A percentile compares a stretch with the other conserved stretches of the same genome.
Evolutionary conservation across 2,797 vertebrate species (phyloP).

Genomic region (Lemur catta): DNA sequence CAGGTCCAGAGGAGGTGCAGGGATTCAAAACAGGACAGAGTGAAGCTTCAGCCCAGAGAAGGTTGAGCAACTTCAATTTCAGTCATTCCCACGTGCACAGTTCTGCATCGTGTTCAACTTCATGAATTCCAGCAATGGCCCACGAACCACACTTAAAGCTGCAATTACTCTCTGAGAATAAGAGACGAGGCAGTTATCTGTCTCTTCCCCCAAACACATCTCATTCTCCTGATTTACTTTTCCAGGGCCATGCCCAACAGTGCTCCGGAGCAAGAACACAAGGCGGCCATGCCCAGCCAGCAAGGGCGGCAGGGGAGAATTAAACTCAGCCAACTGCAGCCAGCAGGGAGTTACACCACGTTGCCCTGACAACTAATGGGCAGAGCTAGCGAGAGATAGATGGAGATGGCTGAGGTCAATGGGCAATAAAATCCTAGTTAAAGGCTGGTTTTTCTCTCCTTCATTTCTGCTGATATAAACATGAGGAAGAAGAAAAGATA

Average conservation of each 20-base stretch:
- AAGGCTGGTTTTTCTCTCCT: conserved; percentile 82
- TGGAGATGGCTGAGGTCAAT: conserved; percentile 85
- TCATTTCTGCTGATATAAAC: conserved; percentile 86
- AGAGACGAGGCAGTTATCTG: not conserved
- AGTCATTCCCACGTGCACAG: not conserved
- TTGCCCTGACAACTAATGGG: conserved; percentile 87
- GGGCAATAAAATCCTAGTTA: conserved; percentile 88
- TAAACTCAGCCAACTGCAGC: conserved; percentile 76
- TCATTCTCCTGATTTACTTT: conserved; percentile 65
- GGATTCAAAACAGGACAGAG: not conserved
- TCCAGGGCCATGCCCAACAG: not conserved
- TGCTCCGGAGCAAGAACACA: not conserved
- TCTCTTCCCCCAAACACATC: conserved; percentile 45
- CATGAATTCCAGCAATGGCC: conserved; percentile 16
- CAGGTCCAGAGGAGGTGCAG: not conserved
- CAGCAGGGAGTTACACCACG: conserved; percentile 77
- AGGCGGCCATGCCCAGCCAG: conserved; percentile 11
- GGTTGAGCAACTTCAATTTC: not conserved
- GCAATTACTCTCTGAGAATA: conserved; percentile 53
- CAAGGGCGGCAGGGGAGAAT: conserved; percentile 66
- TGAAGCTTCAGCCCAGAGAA: not conserved
- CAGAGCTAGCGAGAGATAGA: conserved; percentile 80
- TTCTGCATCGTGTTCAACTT: not conserved
- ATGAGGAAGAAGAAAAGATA: conserved; percentile 82
- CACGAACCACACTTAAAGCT: not conserved